Evolutionary conservation across 2,888 invertebrate species (phyloP), one percentile per base, ranked within the genome.

Genomic region (Melikaiella ostensackeni): DNA sequence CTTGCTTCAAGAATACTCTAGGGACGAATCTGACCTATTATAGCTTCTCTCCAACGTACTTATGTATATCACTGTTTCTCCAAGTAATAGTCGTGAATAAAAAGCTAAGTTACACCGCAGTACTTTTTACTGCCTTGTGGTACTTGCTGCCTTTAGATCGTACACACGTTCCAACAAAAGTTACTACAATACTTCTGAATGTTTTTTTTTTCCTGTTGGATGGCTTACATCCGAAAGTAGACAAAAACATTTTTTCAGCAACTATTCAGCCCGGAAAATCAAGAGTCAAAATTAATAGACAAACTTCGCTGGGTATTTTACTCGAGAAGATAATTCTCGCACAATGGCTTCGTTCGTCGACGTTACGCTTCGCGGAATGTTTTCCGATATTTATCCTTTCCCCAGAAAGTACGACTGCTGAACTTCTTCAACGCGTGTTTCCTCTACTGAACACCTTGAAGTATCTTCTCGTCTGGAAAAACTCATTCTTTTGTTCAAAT

Each of bases 381-480:
- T 70, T 70, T 70, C 50, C 46, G 70, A 70, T 50, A 70, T 70
- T 70, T 70, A 70, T 70, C 50, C 70, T 70, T 70, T 70, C 30
- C 30, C 33, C 50, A 70, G 70, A 70, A 70, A 70, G 30, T 19
- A 70, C 50, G 30, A 70, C 70, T 70, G 30, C 50, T 66, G 46
- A 66, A 66, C 66, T 66, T 70, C 30, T 50, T 30, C 70, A 70
- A 33, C 50, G 70, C 33, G 50, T 70, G 50, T 50, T 50, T 55
- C 21, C 70, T 70, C 33, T 55, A 9, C 70, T 30, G 50, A 33
- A 70, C 46, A 50, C 70, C 70, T 70, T 50, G n/a, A 70, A 70
- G 24, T 70, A 50, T n/a, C 70, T 50, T 70, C 33, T 70, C 50
- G 50, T 33, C 33, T 46, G 70, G 50, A 70, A 50, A 70, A 70